A percentile compares a stretch with the other conserved stretches of the same genome.
phyloP scores from a whole-genome alignment of 2,113 vertebrate species.

The Cairina moschata region DNA sequence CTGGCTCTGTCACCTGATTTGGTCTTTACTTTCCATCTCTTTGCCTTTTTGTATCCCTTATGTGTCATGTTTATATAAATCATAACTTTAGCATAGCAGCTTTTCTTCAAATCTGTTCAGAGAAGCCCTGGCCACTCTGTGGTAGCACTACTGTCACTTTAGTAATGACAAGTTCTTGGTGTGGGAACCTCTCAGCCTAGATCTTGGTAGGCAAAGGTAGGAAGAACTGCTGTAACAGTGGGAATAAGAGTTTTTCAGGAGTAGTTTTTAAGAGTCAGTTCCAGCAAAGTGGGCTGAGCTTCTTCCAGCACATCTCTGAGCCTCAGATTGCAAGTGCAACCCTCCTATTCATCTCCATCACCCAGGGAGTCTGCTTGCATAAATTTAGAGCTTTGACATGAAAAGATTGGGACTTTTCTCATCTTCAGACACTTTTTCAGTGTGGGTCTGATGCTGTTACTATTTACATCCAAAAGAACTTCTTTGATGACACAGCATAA shows the following conservation, averaged over 20 bases:
- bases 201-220: neutral
- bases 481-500: neutral
- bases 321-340: neutral
- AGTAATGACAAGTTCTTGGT: neutral
- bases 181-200: neutral
- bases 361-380: neutral
- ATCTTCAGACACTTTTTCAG: neutral
- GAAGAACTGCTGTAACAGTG: neutral
- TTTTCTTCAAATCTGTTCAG: neutral
- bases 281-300: neutral
- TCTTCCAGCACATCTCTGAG: neutral
- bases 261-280: neutral
- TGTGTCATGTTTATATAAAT: neutral
- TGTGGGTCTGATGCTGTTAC: neutral
- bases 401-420: neutral
- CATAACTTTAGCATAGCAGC: neutral
- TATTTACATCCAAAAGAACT: neutral
- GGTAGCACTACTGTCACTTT: rapidly evolving
- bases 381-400: neutral
- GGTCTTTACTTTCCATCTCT: neutral
- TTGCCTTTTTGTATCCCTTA: neutral
- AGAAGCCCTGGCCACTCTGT: neutral
- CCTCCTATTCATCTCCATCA: neutral
- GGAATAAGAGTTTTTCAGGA: neutral
- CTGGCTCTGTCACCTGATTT: neutral